phyloP scores from a whole-genome alignment of 2,797 vertebrate genomes.

The Ficedula albicollis region DNA sequence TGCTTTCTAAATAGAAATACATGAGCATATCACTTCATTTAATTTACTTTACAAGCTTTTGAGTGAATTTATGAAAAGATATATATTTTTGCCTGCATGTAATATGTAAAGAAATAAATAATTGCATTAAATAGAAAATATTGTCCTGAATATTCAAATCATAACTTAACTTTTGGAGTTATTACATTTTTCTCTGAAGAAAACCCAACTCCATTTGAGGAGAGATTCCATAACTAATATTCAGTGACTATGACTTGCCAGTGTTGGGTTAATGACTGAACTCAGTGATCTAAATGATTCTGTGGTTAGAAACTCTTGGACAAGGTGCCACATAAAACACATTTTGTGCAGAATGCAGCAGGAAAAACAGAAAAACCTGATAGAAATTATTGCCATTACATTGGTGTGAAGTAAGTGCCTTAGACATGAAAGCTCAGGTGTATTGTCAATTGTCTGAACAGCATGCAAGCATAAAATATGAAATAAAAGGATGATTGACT shows the following conservation, averaged over 20 bases:
- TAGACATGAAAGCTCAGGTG: slow-evolving; percentile 5
- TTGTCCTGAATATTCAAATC: neutral
- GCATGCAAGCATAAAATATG: neutral
- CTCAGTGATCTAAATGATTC: neutral
- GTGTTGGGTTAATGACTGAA: neutral
- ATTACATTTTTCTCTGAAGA: no score
- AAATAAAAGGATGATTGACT: slow-evolving; percentile 31
- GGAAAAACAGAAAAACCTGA: neutral
- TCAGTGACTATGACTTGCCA: neutral
- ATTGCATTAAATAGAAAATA: neutral
- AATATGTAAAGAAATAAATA: neutral
- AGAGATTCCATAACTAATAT: no score
- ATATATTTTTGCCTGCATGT: neutral
- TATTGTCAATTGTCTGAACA: slow-evolving; percentile 9
- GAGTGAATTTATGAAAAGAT: neutral
- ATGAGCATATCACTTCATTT: neutral
- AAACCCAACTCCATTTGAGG: no score
- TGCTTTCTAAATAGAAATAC: neutral
- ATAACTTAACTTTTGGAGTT: no score
- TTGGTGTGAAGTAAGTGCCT: neutral
- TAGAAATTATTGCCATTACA: slow-evolving; percentile 13
- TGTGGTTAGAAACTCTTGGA: neutral
- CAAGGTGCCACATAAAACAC: neutral
- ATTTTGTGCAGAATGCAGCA: neutral
- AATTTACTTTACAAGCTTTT: neutral